Conservation (phyloP, 2,888 invertebrate species). For the Scelioninae gen. 2 region DNA sequence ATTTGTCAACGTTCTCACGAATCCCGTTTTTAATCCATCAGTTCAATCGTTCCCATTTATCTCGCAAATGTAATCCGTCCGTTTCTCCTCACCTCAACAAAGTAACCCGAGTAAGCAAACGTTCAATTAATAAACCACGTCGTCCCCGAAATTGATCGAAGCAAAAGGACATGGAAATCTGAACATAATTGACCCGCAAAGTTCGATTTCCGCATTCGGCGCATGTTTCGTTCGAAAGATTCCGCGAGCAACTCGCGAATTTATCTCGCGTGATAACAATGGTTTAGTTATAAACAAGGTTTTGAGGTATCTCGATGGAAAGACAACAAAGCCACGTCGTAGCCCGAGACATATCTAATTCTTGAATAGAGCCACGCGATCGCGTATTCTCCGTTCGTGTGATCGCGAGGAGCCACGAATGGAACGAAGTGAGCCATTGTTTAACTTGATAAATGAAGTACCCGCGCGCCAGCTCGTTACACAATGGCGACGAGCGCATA, state of each 20-base stretch:
- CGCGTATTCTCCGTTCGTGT: slow-evolving; percentile 52
- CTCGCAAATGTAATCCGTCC: too few species aligned
- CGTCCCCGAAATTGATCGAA: too few species aligned
- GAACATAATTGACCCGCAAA: too few species aligned
- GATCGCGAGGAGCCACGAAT: slow-evolving; percentile 50
- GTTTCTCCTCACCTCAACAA: too few species aligned
- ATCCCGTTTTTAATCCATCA: too few species aligned
- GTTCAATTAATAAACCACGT: too few species aligned
- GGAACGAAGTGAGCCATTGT: slow-evolving; percentile 66
- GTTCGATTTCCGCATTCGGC: too few species aligned
- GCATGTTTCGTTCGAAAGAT: not conserved
- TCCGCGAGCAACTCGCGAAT: slow-evolving; percentile 3
- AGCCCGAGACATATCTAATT: slow-evolving; percentile 59
- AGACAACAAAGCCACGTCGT: slow-evolving; percentile 60
- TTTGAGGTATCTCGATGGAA: slow-evolving; percentile 42
- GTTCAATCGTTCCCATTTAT: too few species aligned
- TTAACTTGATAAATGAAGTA: slow-evolving; percentile 72
- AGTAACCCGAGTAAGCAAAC: too few species aligned
- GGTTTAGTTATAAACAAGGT: slow-evolving; percentile 41
- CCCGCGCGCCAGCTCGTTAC: slow-evolving; percentile 63
- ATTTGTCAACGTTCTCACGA: too few species aligned
- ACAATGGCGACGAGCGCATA: slow-evolving; percentile 62
- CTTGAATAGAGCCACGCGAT: slow-evolving; percentile 46
- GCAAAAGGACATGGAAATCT: too few species aligned
- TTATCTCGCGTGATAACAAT: slow-evolving; percentile 4